These are phyloP conservation scores for Lomographa bimaculata DNA, from an alignment of 2,888 invertebrate genomes.

Conservation along the genomic window DNA sequence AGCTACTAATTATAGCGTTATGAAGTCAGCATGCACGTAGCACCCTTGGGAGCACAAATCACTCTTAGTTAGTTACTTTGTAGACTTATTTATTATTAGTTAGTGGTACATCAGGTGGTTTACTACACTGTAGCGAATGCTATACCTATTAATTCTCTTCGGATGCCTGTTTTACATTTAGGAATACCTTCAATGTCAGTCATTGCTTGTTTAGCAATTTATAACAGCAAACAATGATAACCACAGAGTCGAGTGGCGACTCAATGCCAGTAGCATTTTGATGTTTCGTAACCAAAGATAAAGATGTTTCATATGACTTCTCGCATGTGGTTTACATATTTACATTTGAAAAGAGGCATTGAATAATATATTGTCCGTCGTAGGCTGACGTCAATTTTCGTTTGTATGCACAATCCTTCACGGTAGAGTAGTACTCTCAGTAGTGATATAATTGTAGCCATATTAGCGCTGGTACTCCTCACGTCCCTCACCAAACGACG, in stretches of 20 bases:
- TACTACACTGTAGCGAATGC: conserved; percentile 37
- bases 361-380: conserved; percentile 10
- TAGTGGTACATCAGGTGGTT: conserved; percentile 46
- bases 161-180: conserved; percentile 44
- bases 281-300: conserved; percentile 43
- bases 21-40: conserved; percentile 73
- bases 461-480: conserved; percentile 35
- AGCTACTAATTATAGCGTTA: conserved; percentile 66
- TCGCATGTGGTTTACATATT: conserved; percentile 21
- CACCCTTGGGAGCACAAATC: conserved; percentile 60
- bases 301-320: conserved; percentile 33
- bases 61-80: conserved; percentile 60
- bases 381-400: conserved; percentile 19
- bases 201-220: conserved; percentile 52
- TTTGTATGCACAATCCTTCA: conserved; percentile 15
- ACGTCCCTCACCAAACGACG: conserved; percentile 61
- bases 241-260: conserved; percentile 39
- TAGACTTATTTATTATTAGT: conserved; percentile 51
- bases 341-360: conserved; percentile 24
- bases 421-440: conserved; percentile 12
- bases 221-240: conserved; percentile 48
- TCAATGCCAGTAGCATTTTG: conserved; percentile 48
- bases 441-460: conserved; percentile 12
- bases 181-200: conserved; percentile 52
- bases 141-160: conserved; percentile 44